Percentiles rank a stretch among this genome's conserved stretches.
Conservation (phyloP, 2,888 invertebrate species). For the Saturnia japonica region DNA sequence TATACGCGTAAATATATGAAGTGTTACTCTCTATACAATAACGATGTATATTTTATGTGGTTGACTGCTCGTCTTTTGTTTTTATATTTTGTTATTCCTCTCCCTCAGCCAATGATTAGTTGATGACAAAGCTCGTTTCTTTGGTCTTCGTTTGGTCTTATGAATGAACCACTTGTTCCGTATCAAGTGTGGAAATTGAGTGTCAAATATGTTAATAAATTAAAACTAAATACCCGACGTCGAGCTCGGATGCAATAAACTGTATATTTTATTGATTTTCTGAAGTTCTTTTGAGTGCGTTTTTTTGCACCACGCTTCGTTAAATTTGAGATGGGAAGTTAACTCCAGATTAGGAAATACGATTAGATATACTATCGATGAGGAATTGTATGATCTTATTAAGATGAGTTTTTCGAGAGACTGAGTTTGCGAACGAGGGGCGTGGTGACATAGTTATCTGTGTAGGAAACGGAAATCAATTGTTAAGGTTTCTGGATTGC, state of each 20-base stretch:
- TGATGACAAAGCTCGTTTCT: slow-evolving; percentile 55
- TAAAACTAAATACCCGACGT: slow-evolving; percentile 58
- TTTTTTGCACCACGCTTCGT: slow-evolving; percentile 7
- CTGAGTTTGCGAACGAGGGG: slow-evolving; percentile 37
- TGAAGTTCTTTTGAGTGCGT: slow-evolving; percentile 45
- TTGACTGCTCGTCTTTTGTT: slow-evolving; percentile 1
- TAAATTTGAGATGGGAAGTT: slow-evolving; percentile 5
- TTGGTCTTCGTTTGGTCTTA: slow-evolving; percentile 40
- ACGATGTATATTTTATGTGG: background rate
- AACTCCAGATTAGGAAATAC: slow-evolving; percentile 9
- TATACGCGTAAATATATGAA: background rate
- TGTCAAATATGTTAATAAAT: slow-evolving; percentile 64
- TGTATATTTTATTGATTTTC: slow-evolving; percentile 70
- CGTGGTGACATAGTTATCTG: slow-evolving; percentile 69
- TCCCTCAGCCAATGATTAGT: slow-evolving; percentile 21
- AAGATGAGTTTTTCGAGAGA: slow-evolving; percentile 13
- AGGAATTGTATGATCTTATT: slow-evolving; percentile 6
- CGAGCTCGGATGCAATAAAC: slow-evolving; percentile 68
- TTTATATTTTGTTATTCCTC: slow-evolving; percentile 21
- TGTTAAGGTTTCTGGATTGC: slow-evolving; percentile 59
- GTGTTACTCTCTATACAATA: background rate
- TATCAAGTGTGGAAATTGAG: slow-evolving; percentile 57
- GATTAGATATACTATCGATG: slow-evolving; percentile 11
- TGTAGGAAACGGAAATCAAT: slow-evolving; percentile 75
- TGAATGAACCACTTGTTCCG: slow-evolving; percentile 65